A percentile compares a stretch with the other conserved stretches of the same genome.
These are phyloP conservation scores for Palythoa grandis DNA, from an alignment of 92 coral and sea anemone genomes.

Conservation along the genomic window DNA sequence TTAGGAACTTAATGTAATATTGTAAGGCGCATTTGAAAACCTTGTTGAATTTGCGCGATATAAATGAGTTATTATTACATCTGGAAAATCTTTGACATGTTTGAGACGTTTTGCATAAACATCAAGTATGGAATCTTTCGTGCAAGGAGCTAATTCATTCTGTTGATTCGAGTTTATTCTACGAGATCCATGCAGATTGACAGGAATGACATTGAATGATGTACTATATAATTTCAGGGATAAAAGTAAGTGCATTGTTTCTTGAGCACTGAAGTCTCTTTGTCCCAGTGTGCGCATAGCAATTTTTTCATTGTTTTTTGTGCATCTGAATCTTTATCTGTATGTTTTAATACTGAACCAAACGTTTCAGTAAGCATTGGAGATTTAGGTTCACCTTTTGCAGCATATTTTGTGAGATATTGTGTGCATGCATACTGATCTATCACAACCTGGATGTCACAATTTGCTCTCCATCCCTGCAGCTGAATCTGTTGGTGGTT, in stretches of 20 bases:
- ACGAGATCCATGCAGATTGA: conserved; percentile 57
- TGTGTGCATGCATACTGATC: conserved; percentile 10
- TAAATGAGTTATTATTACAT: too few species aligned
- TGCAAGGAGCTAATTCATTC: conserved; percentile 36
- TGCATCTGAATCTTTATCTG: conserved; percentile 1
- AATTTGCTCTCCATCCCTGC: too few species aligned
- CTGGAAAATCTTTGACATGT: conserved; percentile 46
- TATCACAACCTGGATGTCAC: not conserved
- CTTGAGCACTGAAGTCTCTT: not conserved
- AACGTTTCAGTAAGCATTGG: conserved; percentile 43
- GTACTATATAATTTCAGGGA: conserved; percentile 6
- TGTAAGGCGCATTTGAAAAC: too few species aligned
- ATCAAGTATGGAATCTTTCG: conserved; percentile 57
- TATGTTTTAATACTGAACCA: conserved; percentile 29
- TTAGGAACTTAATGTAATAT: too few species aligned
- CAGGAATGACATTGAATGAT: conserved; percentile 49
- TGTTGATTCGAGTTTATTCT: conserved; percentile 36
- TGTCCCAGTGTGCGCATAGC: conserved; percentile 3
- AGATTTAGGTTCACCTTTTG: not conserved
- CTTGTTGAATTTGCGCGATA: too few species aligned
- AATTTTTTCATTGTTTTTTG: not conserved
- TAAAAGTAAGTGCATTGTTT: not conserved
- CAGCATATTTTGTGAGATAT: not conserved
- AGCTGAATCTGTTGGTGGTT: too few species aligned
- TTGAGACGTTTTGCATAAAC: conserved; percentile 46